These are phyloP conservation scores for Cheilosia vernalis DNA, from an alignment of 2,888 invertebrate genomes.

Conservation along the genomic window DNA sequence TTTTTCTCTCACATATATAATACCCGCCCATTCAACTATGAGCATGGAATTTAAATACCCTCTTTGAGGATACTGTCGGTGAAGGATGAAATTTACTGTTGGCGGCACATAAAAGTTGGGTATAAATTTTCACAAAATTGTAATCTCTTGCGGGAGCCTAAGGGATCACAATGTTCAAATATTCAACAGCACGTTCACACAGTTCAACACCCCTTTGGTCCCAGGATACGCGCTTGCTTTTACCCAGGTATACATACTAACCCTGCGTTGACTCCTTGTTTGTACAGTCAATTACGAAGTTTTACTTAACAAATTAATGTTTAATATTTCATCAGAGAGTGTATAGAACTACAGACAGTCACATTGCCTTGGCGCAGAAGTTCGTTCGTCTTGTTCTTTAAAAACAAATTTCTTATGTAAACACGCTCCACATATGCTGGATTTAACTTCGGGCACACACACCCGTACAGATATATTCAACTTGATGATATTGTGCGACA, in stretches of 20 bases:
- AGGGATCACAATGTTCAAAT: constrained; percentile 47
- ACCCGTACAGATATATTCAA: background rate
- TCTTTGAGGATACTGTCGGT: constrained; percentile 13
- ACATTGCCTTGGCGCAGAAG: background rate
- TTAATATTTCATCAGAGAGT: constrained; percentile 35
- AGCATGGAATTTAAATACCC: constrained; percentile 23
- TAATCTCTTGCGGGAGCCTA: constrained; percentile 46
- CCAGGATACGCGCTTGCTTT: constrained; percentile 13
- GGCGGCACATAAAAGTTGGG: background rate
- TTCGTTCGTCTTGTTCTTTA: background rate
- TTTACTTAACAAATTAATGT: constrained; percentile 40
- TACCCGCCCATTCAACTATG: background rate
- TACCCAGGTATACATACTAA: background rate
- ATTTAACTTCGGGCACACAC: background rate
- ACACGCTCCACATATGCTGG: background rate
- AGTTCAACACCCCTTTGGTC: constrained; percentile 55
- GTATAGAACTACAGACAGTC: background rate
- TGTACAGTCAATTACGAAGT: background rate
- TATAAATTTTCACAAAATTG: constrained; percentile 39
- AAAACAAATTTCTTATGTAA: constrained; percentile 26
- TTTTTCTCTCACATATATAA: background rate
- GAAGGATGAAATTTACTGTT: constrained; percentile 16
- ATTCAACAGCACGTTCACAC: constrained; percentile 61
- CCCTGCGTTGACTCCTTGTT: background rate
- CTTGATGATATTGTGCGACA: constrained; percentile 18